Evolutionary conservation across 2,888 invertebrate genomes (phyloP).

Genomic region (Ischnus inquisitorius): DNA sequence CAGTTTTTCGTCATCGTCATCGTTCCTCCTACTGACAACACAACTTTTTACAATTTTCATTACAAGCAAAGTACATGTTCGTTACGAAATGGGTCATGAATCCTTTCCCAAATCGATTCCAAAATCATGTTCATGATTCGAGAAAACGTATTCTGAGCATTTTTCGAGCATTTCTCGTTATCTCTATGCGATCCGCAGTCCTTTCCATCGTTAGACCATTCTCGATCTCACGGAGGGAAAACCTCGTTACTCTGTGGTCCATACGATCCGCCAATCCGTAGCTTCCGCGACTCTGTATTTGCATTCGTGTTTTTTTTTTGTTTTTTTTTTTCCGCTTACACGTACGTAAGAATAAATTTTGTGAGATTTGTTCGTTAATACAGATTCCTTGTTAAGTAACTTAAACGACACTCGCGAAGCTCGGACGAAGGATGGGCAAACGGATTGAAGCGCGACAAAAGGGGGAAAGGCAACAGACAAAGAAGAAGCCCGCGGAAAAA

Average conservation of each 20-base stretch:
- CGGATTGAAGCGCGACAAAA: conserved; percentile 57
- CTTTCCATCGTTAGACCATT: conserved; percentile 58
- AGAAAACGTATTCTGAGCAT: conserved; percentile 64
- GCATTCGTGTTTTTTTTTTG: conserved; percentile 39
- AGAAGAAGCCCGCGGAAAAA: conserved; percentile 34
- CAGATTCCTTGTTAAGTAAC: conserved; percentile 17
- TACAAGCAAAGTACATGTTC: conserved; percentile 26
- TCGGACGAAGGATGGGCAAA: conserved; percentile 43
- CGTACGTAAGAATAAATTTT: conserved; percentile 18
- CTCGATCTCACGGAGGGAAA: conserved; percentile 51
- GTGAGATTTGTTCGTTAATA: neutral
- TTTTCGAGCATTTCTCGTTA: conserved; percentile 60
- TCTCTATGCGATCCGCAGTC: conserved; percentile 59
- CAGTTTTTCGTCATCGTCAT: neutral
- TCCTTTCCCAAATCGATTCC: conserved; percentile 45
- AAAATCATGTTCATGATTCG: conserved; percentile 43
- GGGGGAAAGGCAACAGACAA: conserved; percentile 15
- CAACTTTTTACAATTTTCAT: conserved; percentile 52
- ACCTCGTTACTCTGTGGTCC: conserved; percentile 61
- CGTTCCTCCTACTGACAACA: conserved; percentile 26
- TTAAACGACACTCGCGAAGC: conserved; percentile 45
- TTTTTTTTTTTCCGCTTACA: conserved; percentile 35
- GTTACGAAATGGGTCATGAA: conserved; percentile 53
- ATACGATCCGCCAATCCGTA: conserved; percentile 64
- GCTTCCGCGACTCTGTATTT: conserved; percentile 63